Base-by-base conservation (phyloP, 2,797 vertebrate species). In the Setipinna tenuifilis region DNA sequence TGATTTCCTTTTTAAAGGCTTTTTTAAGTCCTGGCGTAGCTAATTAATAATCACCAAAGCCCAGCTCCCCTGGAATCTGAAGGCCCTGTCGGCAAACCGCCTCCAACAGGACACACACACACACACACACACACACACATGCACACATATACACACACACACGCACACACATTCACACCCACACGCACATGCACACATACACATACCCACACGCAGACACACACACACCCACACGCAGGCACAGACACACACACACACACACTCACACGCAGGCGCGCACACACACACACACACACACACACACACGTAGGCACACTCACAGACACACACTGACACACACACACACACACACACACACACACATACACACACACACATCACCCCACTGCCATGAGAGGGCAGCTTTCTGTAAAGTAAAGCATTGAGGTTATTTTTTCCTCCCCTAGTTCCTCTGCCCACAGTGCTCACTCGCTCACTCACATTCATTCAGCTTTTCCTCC, bases 41-140 rank as follows among this genome's bases (percentile, higher is more conserved):
- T 35, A 75, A 75, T 75, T 75, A 75, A 75, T 75, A 75, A 75
- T 75, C 68, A 75, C 14, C 68, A 31, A 75, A 75, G 31, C 28
- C 28, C 16, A 35, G 68, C 28, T 41, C 17, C 68, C 28, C 28
- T 41, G 28, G 68, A 35, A 75, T 35, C 28, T 16, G 28, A 31
- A 6, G 68, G 14, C 28, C 68, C 28, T 75, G 68, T 75, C 14
- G 14, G 28, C 4, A 35, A 31, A 35, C 68, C 28, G 11, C 28
- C 68, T 31, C 68, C 68, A 71, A 71, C 65, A 71, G 9, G 50
- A n/a, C 35, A 41, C 59, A 61, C 59, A n/a, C 59, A 61, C 21
- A 61, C 21, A 61, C 59, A 61, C 59, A 23, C 21, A 61, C 59
- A 61, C 57, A 17, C 7, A 59, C 57, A 59, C 57, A 59, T 14